Base-by-base conservation (phyloP, 2,113 vertebrate species). In the Onychorhynchus coronatus region DNA sequence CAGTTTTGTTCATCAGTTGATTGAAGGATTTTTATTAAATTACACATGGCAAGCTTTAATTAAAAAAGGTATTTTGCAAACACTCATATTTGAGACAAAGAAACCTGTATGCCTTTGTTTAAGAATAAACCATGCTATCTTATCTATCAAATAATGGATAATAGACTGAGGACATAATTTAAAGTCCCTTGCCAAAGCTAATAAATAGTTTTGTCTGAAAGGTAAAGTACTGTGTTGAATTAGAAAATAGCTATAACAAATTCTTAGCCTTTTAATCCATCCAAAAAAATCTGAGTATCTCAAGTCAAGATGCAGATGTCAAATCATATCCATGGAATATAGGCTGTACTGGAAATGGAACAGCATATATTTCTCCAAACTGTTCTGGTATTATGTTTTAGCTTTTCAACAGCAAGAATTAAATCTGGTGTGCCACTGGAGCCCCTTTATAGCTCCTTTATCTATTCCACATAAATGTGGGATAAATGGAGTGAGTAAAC, bases 401-500 rank as follows among this genome's bases (percentile, higher is more conserved):
- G 47, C 23, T 73, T 92, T 95, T 68, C 52, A 81, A 47, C 33
- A 71, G 61, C 19, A 93, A 93, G 65, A 84, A 65, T 92, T 85
- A 84, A 94, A 61, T 14, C 4, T 47, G 15, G 23, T 82, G 16
- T 71, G 42, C 59, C 42, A 68, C 19, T 81, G 76, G 23, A 77
- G 33, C 30, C 49, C 22, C 19, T 55, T 71, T 74, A 72, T 24
- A 82, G 44, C 39, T 95, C 8, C 56, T 89, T 92, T 67, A 86
- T 93, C 90, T 91, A 31, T 89, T 87, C 83, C 91, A 82, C 33
- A 46, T 82, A 63, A 81, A 63, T 68, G 44, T 59, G 65, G 61
- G 89, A 75, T 82, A 94, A 95, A 94, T 95, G 61, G 67, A 62
- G 39, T 94, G 87, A 85, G 44, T 75, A 85, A 95, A 94, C 70